Base-by-base conservation (phyloP, 2,797 vertebrate genomes). In the Gobionotothen gibberifrons region DNA sequence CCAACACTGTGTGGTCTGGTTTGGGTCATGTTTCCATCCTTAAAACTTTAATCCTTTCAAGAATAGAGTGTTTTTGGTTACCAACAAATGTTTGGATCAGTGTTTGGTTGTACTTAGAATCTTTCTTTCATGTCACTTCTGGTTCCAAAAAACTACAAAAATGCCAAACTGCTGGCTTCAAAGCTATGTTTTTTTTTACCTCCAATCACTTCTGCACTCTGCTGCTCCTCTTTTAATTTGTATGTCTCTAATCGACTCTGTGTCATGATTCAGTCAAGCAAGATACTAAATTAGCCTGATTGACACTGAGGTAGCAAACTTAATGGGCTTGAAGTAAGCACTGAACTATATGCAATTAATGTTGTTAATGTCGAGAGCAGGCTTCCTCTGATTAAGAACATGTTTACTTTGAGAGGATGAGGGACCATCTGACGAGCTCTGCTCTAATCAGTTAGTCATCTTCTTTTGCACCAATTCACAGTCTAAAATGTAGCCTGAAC, bases 371-470 rank as follows among this genome's bases (percentile, higher is more conserved):
- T 48, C 53, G 71, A 62, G 68, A 77, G 65, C 26, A 47, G 74
- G 48, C 74, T 79, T 39, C 32, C n/a, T 82, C 66, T 15, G 49
- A 84, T 79, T 69, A 84, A 57, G 17, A 65, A 59, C 59, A 22
- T 78, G 75, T 83, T 87, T 80, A 82, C 63, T 70, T 65, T 71
- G 64, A 84, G 55, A 58, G 71, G 61, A 79, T 63, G 16, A 78
- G 56, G 65, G 52, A 44, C 49, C 54, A 57, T 68, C 22, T 62
- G 57, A 85, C 63, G 36, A 51, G 73, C 46, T 58, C 39, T 48
- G 60, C 36, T 74, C 26, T 83, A 81, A 85, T 87, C 62, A 79
- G 36, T 42, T 17, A 78, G 57, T 69, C 51, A 78, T 74, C 43
- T 61, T 65, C 21, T 55, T 72, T 57, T 56, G 72, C 65, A 76